Evolutionary conservation across 1,140 invertebrate genomes (phyloP).

Genomic region (Sycobia sp.): DNA sequence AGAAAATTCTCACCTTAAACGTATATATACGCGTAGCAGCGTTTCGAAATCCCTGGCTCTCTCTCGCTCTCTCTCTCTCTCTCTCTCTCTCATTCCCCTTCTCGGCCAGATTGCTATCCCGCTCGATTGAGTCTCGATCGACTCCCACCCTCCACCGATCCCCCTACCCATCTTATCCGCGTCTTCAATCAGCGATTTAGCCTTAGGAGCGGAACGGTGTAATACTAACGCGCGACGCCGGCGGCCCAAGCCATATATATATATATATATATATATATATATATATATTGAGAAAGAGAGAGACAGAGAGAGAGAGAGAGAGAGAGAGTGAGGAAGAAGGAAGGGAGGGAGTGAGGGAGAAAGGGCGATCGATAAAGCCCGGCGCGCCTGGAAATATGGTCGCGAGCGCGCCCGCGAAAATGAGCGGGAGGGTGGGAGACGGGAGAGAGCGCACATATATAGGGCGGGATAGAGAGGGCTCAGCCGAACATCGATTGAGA

Average conservation of each 20-base stretch:
- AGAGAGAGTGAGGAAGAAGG: background rate
- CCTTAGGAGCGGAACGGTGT: slow-evolving; percentile 3
- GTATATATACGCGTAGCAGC: too few species aligned
- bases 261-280: too few species aligned
- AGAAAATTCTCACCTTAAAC: too few species aligned
- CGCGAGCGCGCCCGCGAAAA: too few species aligned
- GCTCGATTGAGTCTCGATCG: slow-evolving; percentile 31
- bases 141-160: background rate
- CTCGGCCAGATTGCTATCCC: slow-evolving; percentile 28
- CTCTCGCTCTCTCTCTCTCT: slow-evolving; percentile 11
- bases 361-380: too few species aligned
- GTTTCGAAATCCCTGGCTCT: background rate
- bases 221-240: slow-evolving; percentile 18
- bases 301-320: background rate
- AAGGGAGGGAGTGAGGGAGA: too few species aligned
- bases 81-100: background rate
- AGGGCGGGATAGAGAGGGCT: too few species aligned
- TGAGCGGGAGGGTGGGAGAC: too few species aligned
- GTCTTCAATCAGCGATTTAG: slow-evolving; percentile 20
- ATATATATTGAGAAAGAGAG: background rate
- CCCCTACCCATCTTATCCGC: background rate
- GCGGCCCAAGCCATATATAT: slow-evolving; percentile 17
- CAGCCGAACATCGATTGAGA: background rate
- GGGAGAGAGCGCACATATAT: background rate
- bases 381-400: too few species aligned